A percentile compares a stretch with the other conserved stretches of the same genome.
Evolutionary conservation across 2,888 invertebrate genomes (phyloP).

Genomic region (Heteromurus nitidus): DNA sequence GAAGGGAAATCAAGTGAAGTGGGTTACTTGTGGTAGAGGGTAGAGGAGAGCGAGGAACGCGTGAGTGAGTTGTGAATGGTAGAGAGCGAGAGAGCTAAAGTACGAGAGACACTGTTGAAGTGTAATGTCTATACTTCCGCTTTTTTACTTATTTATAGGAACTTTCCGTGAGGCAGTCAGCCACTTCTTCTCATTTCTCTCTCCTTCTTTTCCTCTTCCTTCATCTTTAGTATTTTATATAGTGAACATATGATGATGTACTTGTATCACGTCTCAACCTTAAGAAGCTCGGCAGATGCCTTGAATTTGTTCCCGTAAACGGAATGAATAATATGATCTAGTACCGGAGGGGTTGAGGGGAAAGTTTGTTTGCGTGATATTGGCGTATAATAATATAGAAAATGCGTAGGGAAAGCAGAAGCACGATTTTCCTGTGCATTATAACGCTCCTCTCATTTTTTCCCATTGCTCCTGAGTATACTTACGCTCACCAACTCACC

Average conservation of each 20-base stretch:
- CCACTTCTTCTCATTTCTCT: background rate
- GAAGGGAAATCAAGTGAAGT: conserved; percentile 47
- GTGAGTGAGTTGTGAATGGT: background rate
- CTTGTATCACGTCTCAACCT: background rate
- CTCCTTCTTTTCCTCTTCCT: background rate
- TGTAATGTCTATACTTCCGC: conserved; percentile 32
- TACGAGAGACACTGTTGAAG: background rate
- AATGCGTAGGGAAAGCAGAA: background rate
- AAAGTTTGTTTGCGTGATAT: too few relatives aligned
- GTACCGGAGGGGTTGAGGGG: background rate
- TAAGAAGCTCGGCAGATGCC: conserved; percentile 25
- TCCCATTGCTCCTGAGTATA: too few relatives aligned
- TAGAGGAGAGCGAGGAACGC: background rate
- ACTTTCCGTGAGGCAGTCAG: conserved; percentile 25
- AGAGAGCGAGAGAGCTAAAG: background rate
- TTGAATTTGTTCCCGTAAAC: conserved; percentile 20
- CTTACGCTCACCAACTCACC: too few relatives aligned
- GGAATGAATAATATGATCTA: background rate
- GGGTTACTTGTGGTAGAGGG: conserved; percentile 38
- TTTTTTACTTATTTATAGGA: conserved; percentile 37
- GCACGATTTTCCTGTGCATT: conserved; percentile 9
- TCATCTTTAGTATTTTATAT: background rate
- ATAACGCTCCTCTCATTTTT: background rate
- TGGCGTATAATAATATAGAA: background rate
- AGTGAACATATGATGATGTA: too few relatives aligned